Evolutionary conservation across 2,888 invertebrate species (phyloP).

Genomic region (Drosophila anomelani): DNA sequence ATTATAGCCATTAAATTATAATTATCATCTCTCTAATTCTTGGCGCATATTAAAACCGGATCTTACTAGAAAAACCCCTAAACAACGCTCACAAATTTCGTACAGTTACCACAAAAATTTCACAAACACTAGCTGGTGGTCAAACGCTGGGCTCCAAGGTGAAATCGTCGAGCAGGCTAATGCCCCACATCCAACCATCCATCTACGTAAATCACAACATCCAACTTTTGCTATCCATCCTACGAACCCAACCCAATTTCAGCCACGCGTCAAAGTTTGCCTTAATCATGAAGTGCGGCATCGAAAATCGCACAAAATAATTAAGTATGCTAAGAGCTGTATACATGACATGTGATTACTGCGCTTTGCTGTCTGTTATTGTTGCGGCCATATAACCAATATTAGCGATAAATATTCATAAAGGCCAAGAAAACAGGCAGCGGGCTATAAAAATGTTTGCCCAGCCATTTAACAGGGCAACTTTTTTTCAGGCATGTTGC

Average conservation of each 20-base stretch:
- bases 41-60: background rate
- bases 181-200: slow-evolving; percentile 34
- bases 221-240: background rate
- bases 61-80: background rate
- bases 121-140: slow-evolving; percentile 11
- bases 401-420: slow-evolving; percentile 62
- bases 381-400: slow-evolving; percentile 58
- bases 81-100: slow-evolving; percentile 1
- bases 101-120: slow-evolving; percentile 49
- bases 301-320: slow-evolving; percentile 57
- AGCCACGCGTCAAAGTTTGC: slow-evolving; percentile 66
- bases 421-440: slow-evolving; percentile 51
- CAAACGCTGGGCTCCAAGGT: slow-evolving; percentile 47
- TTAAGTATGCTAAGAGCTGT: slow-evolving; percentile 45
- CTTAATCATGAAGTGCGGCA: slow-evolving; percentile 24
- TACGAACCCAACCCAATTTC: slow-evolving; percentile 29
- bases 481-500: slow-evolving; percentile 48
- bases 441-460: slow-evolving; percentile 58
- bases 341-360: slow-evolving; percentile 57
- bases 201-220: slow-evolving; percentile 14
- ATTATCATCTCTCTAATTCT: background rate
- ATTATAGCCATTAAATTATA: background rate
- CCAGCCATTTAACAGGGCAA: slow-evolving; percentile 56
- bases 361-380: slow-evolving; percentile 34
- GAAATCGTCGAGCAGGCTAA: slow-evolving; percentile 47